Evolutionary conservation across 53 echinoderm and acorn worm species (phyloP), one percentile per base, ranked within the genome.

Genomic region (Mesocentrotus franciscanus): DNA sequence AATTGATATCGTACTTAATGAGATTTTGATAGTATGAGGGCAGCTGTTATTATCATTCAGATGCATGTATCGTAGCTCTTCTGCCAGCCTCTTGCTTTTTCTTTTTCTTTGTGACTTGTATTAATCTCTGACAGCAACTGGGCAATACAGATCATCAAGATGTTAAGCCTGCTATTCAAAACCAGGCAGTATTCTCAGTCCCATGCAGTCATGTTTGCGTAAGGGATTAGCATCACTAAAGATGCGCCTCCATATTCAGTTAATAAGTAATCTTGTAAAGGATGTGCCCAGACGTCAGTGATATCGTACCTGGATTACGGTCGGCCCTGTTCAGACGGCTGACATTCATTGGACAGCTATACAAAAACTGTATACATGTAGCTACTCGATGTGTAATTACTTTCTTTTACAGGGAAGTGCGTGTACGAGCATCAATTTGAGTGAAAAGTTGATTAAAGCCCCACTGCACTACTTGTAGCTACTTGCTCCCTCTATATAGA

Each of bases 181-280:
- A 78, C 78, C 78, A 9, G 78, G 34, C 18, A 42, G 20, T 81
- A 33, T 11, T 42, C 22, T 18, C 39, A 42, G 39, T 81, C 81
- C 81, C 81, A 39, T 81, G 42, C 42, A 81, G 6, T 81, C 39
- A 29, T 81, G 42, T 81, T 81, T 81, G 81, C 42, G 81, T 81
- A 81, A 81, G 81, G 36, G 81, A 81, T 81, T 81, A 81, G 17
- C 81, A 81, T 42, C 76, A 11, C 8, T 8, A 39, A 81, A 81
- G 81, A 81, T 18, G 5, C 33, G 42, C 42, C 81, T 81, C 22
- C 36, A 39, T 81, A 27, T 18, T 81, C 36, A 17, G 81, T 81
- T 81, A 81, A 81, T 81, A 81, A 81, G 81, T 81, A 81, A 81
- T 81, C 81, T 18, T 81, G 81, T 20, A 36, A 42, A 81, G 81